phyloP scores from a whole-genome alignment of 2,888 invertebrate genomes.

The Ennomos quercinarius region DNA sequence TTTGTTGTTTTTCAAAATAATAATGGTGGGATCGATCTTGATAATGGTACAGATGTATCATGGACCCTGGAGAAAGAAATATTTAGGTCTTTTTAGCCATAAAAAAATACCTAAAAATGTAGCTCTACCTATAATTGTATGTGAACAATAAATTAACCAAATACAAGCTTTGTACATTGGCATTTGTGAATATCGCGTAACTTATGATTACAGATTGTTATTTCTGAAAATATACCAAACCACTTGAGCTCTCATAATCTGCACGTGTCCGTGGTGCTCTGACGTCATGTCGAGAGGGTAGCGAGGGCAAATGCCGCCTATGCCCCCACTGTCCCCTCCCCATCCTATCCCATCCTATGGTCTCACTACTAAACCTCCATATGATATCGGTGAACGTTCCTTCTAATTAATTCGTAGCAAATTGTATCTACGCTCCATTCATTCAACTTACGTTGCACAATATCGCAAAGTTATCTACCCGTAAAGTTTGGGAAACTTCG shows the following conservation, averaged over 20 bases:
- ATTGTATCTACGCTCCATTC: constrained; percentile 43
- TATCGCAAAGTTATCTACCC: constrained; percentile 5
- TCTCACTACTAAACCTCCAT: constrained; percentile 43
- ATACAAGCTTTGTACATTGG: background rate
- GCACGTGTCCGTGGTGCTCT: constrained; percentile 40
- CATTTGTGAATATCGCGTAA: constrained; percentile 22
- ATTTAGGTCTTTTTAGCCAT: no score
- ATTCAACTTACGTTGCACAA: constrained; percentile 39
- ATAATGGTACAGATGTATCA: no score
- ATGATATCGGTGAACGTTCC: constrained; percentile 44
- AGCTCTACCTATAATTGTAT: no score
- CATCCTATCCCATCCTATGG: constrained; percentile 33
- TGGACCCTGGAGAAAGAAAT: no score
- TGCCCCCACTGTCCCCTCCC: constrained; percentile 15
- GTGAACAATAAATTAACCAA: no score
- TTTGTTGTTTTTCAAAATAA: no score
- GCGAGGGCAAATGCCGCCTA: constrained; percentile 32
- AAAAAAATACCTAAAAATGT: no score
- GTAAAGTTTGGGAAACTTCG: constrained; percentile 6
- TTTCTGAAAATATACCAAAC: constrained; percentile 39
- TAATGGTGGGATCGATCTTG: no score
- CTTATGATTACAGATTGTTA: constrained; percentile 32
- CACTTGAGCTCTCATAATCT: constrained; percentile 44
- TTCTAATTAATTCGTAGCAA: constrained; percentile 52
- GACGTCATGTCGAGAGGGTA: constrained; percentile 53